Evolutionary conservation across 1,140 invertebrate species (phyloP).

Genomic region (Drosophila pseudoobscura): DNA sequence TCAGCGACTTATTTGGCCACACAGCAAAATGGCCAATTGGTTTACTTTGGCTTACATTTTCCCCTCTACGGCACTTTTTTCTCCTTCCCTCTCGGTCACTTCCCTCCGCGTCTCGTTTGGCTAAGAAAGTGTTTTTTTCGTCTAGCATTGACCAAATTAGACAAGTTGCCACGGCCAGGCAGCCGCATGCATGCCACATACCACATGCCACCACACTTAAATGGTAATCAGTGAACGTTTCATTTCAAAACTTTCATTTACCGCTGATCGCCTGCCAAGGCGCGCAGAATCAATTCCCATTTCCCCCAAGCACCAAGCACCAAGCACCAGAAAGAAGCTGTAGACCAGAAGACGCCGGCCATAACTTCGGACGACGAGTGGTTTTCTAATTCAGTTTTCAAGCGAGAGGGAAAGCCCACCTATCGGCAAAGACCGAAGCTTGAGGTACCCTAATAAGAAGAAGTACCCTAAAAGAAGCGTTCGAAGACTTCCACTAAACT

Average conservation of each 20-base stretch:
- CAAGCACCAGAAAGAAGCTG: not conserved
- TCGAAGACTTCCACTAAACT: too few relatives aligned
- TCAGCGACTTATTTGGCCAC: constrained; percentile 28
- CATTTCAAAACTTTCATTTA: constrained; percentile 69
- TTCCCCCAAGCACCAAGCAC: not conserved
- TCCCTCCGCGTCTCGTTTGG: constrained; percentile 13
- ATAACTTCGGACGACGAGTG: constrained; percentile 14
- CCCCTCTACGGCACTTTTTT: constrained; percentile 28
- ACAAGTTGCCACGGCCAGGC: constrained; percentile 56
- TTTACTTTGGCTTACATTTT: constrained; percentile 61
- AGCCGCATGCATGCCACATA: not conserved
- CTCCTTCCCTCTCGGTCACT: not conserved
- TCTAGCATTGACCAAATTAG: constrained; percentile 71
- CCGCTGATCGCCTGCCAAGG: constrained; percentile 43
- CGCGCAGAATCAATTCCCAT: constrained; percentile 60
- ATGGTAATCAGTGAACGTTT: constrained; percentile 61
- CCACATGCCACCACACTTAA: constrained; percentile 47
- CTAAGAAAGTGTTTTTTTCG: constrained; percentile 61
- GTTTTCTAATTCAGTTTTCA: constrained; percentile 14
- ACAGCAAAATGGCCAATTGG: constrained; percentile 57
- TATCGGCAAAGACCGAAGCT: too few relatives aligned
- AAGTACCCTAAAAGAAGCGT: too few relatives aligned
- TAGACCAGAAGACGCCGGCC: constrained; percentile 14
- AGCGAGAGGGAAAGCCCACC: not conserved
- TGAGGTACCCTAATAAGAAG: too few relatives aligned